Percentiles rank a stretch among this genome's conserved stretches.
Evolutionary conservation across 2,888 invertebrate genomes (phyloP).

Genomic region (Ormyrus labotus): DNA sequence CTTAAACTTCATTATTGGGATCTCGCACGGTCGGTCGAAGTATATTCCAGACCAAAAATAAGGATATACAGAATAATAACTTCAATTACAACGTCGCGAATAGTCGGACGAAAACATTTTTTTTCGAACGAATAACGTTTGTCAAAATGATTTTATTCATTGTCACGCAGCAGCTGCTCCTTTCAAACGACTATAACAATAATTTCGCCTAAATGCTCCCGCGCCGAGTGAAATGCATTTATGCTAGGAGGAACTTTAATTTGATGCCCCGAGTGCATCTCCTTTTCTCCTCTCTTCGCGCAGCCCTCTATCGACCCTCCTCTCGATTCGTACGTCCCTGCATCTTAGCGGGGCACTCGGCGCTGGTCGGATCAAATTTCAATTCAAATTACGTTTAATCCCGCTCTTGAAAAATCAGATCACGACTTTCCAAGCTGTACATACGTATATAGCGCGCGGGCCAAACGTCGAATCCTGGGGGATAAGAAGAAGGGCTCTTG

Average conservation of each 20-base stretch:
- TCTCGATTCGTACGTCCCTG: neutral
- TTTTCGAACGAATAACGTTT: too few species aligned
- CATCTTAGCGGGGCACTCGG: neutral
- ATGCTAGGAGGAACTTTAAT: neutral
- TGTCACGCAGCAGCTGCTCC: too few species aligned
- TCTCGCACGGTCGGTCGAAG: too few species aligned
- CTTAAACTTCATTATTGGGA: too few species aligned
- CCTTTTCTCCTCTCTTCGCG: neutral
- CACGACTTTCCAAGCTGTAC: conserved; percentile 2
- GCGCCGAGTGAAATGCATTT: neutral
- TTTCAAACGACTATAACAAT: too few species aligned
- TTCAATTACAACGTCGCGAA: too few species aligned
- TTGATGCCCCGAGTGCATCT: too few species aligned
- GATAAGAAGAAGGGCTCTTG: neutral
- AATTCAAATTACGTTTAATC: conserved; percentile 50
- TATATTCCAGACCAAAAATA: too few species aligned
- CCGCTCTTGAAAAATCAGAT: conserved; percentile 34
- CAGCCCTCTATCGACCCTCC: neutral
- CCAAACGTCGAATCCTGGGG: neutral
- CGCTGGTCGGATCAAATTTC: conserved; percentile 29
- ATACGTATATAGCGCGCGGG: neutral
- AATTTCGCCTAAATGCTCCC: too few species aligned
- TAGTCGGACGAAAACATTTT: too few species aligned
- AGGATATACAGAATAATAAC: too few species aligned
- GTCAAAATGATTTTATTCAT: too few species aligned